Evolutionary conservation across 2,113 vertebrate species (phyloP).

Genomic region (Pterophyllum scalare): DNA sequence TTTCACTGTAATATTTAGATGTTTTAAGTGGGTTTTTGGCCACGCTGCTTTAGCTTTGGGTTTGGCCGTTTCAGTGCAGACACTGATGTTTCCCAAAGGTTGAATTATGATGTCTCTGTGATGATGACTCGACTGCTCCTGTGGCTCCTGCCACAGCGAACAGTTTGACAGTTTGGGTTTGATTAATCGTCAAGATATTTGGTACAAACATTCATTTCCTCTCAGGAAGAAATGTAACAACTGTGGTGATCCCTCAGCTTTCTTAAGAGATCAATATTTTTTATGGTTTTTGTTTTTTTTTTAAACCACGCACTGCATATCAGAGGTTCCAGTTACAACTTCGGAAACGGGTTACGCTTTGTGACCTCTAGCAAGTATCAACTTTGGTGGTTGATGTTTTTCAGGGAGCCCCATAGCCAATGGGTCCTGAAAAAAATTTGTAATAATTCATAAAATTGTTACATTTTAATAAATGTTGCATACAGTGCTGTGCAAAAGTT

Average conservation of each 20-base stretch:
- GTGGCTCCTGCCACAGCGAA: not conserved
- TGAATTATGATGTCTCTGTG: not conserved
- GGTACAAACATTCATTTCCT: not conserved
- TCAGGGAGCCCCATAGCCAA: not conserved
- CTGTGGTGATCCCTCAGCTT: not conserved
- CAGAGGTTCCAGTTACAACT: not conserved
- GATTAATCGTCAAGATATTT: not conserved
- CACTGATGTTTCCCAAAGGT: not conserved
- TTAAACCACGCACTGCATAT: not conserved
- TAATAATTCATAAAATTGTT: accelerated
- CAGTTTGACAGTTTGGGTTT: not conserved
- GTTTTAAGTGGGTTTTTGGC: not conserved
- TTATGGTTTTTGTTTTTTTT: not conserved
- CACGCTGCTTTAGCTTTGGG: not conserved
- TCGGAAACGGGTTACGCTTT: not conserved
- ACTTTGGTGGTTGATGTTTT: not conserved
- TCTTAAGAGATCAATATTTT: not conserved
- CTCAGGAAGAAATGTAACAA: not conserved
- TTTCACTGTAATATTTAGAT: constrained; percentile 1
- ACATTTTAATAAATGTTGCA: not conserved
- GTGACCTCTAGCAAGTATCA: too few species aligned
- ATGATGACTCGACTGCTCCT: not conserved
- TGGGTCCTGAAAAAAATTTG: not conserved
- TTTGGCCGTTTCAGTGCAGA: not conserved
- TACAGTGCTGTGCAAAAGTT: not conserved